Evolutionary conservation across 2,113 vertebrate genomes (phyloP), one percentile per base, ranked within the genome.

Genomic region (Cyprinodon variegatus): DNA sequence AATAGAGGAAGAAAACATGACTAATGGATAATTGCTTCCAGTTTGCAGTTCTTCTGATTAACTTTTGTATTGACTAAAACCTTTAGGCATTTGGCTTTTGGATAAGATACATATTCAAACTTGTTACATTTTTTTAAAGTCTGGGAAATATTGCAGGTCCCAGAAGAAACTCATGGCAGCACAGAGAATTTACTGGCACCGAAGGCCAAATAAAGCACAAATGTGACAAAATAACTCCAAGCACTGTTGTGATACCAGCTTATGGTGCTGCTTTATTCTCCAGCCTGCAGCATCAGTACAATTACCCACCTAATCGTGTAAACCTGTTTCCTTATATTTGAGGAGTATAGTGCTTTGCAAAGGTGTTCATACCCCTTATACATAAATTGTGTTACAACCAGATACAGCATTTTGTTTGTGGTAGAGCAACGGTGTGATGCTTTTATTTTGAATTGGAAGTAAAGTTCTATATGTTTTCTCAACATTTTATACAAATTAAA

Each of bases 1-100:
- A 43, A 29, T 22, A 70, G 15, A 76, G 57, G 73, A 61, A 83
- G 80, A 71, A 50, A 36, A n/a, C 39, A 62, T 59, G 40, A 40
- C 50, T 73, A 50, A 66, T n/a, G 22, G 36, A 48, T 65, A 14
- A 70, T 70, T 41, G 57, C 45, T 48, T 77, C 9, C 64, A 67
- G 43, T 29, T 45, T 77, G 70, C 61, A 78, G 61, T 74, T 84
- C 60, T 61, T 70, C 37, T 70, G 61, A 59, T 72, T 73, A 50
- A 41, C 73, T 68, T 65, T 48, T 59, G 40, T 11, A n/a, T 50
- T 15, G 41, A 65, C 0, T 41, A 22, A 1, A 39, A 38, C 38
- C 13, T 61, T 57, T 57, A 62, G 48, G 17, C 40, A 45, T 57
- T 20, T 53, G 38, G 20, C 22, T 22, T 68, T 73, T n/a, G 68